Evolutionary conservation across 2,888 invertebrate genomes (phyloP).

Genomic region (Frankliniella fusca): DNA sequence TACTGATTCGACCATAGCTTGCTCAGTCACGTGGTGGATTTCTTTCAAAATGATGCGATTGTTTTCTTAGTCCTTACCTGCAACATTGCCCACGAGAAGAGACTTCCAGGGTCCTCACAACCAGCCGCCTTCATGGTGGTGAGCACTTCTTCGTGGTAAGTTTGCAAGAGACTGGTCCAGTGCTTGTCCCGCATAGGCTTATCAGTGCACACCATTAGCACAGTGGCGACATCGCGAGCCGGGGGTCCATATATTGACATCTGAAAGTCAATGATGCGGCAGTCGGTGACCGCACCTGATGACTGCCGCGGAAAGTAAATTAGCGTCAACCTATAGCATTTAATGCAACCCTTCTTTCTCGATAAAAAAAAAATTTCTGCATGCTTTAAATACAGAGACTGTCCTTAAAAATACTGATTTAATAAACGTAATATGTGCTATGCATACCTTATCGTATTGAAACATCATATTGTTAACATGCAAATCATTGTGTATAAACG

Average conservation of each 20-base stretch:
- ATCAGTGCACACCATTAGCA: neutral
- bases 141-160: neutral
- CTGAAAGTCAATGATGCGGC: neutral
- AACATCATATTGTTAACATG: neutral
- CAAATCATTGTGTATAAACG: neutral
- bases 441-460: neutral
- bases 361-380: neutral
- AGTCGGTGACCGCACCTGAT: neutral
- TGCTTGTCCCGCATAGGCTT: conserved; percentile 5
- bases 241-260: neutral
- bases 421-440: neutral
- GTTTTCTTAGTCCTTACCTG: neutral
- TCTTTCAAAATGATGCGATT: too few relatives aligned
- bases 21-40: too few relatives aligned
- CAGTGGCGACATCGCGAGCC: neutral
- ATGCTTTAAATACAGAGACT: neutral
- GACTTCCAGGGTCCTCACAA: neutral
- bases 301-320: neutral
- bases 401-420: neutral
- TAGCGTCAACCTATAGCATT: neutral
- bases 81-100: neutral
- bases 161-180: neutral
- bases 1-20: too few relatives aligned
- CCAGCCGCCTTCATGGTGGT: neutral
- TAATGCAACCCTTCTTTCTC: neutral